These are phyloP conservation scores for Campoletis sonorensis DNA, from an alignment of 1,140 invertebrate genomes.

Conservation along the genomic window DNA sequence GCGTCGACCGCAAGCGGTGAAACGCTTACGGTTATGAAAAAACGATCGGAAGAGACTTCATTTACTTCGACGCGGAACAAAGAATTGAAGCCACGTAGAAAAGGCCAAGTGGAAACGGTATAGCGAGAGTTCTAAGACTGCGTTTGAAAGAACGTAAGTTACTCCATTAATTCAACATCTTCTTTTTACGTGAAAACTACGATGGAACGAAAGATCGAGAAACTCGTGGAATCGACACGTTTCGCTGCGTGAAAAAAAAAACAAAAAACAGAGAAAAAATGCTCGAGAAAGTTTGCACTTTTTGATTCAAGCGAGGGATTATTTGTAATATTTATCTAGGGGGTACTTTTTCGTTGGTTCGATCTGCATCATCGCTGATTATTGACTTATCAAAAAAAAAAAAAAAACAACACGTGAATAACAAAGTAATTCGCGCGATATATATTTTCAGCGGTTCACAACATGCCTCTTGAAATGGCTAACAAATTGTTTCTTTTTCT, in stretches of 20 bases:
- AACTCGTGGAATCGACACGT: background rate
- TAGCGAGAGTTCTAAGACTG: slow-evolving; percentile 61
- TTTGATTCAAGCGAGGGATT: background rate
- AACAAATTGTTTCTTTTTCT: background rate
- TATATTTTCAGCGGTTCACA: background rate
- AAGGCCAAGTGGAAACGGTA: slow-evolving; percentile 81
- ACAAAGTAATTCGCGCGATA: background rate
- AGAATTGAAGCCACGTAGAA: slow-evolving; percentile 70
- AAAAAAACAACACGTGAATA: background rate
- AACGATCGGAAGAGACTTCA: slow-evolving; percentile 81
- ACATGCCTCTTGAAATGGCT: background rate
- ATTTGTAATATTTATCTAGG: slow-evolving; percentile 34
- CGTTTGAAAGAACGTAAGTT: background rate
- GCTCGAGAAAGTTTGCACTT: slow-evolving; percentile 8
- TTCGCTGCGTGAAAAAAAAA: background rate
- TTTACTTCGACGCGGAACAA: slow-evolving; percentile 78
- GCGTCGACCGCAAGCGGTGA: slow-evolving; percentile 15
- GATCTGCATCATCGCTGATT: background rate
- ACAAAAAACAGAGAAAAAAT: slow-evolving; percentile 8
- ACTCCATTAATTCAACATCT: background rate
- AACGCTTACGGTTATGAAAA: slow-evolving; percentile 34
- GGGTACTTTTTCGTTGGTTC: slow-evolving; percentile 12
- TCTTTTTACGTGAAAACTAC: slow-evolving; percentile 6
- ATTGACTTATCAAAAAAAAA: background rate
- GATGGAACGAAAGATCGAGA: background rate